Conservation (phyloP, 2,797 vertebrate species). For the Heliangelus exortis region DNA sequence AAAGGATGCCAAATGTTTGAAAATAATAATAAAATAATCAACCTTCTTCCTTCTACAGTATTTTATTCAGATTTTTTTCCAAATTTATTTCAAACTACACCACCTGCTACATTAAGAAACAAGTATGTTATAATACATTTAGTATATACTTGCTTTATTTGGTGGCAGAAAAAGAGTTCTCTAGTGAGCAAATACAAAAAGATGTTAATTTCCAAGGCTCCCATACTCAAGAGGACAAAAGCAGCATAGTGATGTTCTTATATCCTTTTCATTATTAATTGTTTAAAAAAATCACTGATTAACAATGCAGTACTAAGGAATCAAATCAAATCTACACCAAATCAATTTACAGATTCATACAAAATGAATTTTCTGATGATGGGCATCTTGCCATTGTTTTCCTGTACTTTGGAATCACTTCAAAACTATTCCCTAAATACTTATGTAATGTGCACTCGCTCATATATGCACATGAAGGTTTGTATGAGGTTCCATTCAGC, state of each 20-base stretch:
- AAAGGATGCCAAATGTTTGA: slow-evolving; percentile 47
- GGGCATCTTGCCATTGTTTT: neutral
- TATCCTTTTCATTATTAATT: neutral
- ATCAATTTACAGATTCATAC: neutral
- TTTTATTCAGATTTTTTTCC: neutral
- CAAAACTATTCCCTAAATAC: neutral
- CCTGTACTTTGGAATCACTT: neutral
- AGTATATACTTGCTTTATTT: slow-evolving; percentile 25
- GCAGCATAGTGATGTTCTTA: neutral
- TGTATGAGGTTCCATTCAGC: too few relatives aligned
- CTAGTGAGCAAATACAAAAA: neutral
- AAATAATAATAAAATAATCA: neutral
- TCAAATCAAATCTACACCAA: neutral
- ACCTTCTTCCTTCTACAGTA: neutral
- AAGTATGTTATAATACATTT: slow-evolving; percentile 3
- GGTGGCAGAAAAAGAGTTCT: slow-evolving; percentile 4
- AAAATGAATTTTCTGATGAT: neutral
- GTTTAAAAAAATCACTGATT: neutral
- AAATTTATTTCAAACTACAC: neutral
- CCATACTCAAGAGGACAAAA: neutral
- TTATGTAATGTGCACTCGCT: neutral
- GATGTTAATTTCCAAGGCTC: neutral
- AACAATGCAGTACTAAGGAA: neutral
- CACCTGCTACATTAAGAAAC: slow-evolving; percentile 44
- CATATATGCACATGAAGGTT: neutral